Evolutionary conservation across 2,888 invertebrate genomes (phyloP).

Genomic region (Parapristionchus giblindavisi): DNA sequence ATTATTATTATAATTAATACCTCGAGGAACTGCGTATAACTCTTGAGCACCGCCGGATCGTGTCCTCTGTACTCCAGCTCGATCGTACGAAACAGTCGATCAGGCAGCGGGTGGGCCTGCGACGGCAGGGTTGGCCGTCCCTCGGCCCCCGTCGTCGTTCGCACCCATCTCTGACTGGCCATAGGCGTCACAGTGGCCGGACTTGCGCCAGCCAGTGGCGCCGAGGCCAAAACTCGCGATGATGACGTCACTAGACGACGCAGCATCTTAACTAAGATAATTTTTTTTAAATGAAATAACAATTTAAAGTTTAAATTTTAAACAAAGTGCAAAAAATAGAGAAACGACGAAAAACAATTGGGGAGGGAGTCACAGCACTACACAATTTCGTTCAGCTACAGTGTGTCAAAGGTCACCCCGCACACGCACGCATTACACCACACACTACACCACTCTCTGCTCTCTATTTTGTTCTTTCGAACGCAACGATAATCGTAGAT

Average conservation of each 20-base stretch:
- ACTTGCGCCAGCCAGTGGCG: not conserved
- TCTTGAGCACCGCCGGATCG: conserved; percentile 64
- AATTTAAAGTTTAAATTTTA: not conserved
- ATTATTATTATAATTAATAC: conserved; percentile 44
- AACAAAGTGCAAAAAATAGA: not conserved
- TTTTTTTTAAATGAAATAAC: not conserved
- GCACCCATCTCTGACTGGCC: conserved; percentile 8
- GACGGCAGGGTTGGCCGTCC: conserved; percentile 23
- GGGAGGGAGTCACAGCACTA: too few relatives aligned
- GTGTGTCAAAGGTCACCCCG: not conserved
- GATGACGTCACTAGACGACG: conserved; percentile 19
- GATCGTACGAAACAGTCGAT: conserved; percentile 55
- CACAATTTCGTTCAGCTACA: too few relatives aligned
- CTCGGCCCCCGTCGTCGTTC: conserved; percentile 6
- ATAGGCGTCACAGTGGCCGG: not conserved
- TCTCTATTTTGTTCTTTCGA: not conserved
- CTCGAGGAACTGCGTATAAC: conserved; percentile 64
- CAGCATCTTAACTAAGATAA: conserved; percentile 10
- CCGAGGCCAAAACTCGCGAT: not conserved
- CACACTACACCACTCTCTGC: not conserved
- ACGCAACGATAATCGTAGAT: too few relatives aligned
- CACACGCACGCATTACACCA: not conserved
- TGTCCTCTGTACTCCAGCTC: conserved; percentile 66
- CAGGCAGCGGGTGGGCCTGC: conserved; percentile 38
- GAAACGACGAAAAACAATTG: not conserved